Evolutionary conservation across 2,113 vertebrate genomes (phyloP), one percentile per base, ranked within the genome.

Genomic region (Poeciliopsis prolifica): DNA sequence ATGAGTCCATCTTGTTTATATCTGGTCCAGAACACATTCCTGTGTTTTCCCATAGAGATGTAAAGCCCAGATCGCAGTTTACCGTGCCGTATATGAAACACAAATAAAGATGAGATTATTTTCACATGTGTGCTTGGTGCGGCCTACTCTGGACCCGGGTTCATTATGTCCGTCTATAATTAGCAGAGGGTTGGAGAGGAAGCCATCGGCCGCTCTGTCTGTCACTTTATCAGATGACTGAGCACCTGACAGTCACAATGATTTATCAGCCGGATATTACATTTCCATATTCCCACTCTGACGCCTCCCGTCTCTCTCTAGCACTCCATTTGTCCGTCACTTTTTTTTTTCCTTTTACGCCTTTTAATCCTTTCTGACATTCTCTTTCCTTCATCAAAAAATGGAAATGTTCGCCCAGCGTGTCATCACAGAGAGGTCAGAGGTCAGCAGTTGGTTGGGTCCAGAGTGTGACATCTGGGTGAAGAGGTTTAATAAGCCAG

Each of bases 191-290:
- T 48, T 67, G 67, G 68, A 77, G 79, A 86, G 83, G 85, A 88
- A 87, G 83, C 74, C 4, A 63, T 83, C 82, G 71, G 70, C 61
- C 62, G 35, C 64, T 65, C 66, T 67, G 83, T 84, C 88, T 80
- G 79, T 87, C 83, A 76, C 30, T 75, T 89, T 82, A 86, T 78
- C 81, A 84, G 73, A 86, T 89, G 89, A 90, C 83, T 83, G 85
- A 89, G 87, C 79, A 89, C 85, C 85, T 87, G 89, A 90, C 89
- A 86, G 77, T 86, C 83, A 83, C 79, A n/a, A 26, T 89, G 89
- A 89, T 91, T 89, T 79, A 91, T 91, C 83, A 79, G 73, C 85
- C 82, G 87, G 85, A 87, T 91, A 91, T 89, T 86, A 83, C 87
- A 86, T 87, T 87, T 86, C 81, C 85, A 85, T 87, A 85, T 83